A percentile compares a stretch with the other conserved stretches of the same genome.
Evolutionary conservation across 1,140 invertebrate genomes (phyloP).

Genomic region (Atta texana): DNA sequence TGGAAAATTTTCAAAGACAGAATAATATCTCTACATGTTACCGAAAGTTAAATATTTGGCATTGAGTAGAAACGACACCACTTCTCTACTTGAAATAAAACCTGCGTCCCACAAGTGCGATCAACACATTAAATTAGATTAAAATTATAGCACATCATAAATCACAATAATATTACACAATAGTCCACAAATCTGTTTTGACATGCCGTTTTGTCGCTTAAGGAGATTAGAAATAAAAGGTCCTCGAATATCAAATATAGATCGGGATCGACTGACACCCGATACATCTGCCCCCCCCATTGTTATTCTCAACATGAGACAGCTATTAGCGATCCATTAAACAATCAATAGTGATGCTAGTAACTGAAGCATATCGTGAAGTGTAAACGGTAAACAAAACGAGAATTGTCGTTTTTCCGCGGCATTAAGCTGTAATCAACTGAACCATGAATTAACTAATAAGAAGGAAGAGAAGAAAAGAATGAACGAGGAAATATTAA

Average conservation of each 20-base stretch:
- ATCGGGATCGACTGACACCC: slow-evolving; percentile 10
- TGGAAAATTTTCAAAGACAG: too few species aligned
- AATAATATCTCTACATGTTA: too few species aligned
- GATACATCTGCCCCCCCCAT: slow-evolving; percentile 17
- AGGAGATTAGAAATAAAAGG: background rate
- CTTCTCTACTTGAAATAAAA: background rate
- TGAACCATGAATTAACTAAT: background rate
- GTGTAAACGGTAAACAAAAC: slow-evolving; percentile 3
- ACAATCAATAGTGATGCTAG: slow-evolving; percentile 18
- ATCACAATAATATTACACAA: slow-evolving; percentile 33
- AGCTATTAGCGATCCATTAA: slow-evolving; percentile 30
- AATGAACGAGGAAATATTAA: background rate
- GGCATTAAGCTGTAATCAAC: slow-evolving; percentile 20
- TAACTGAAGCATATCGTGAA: background rate
- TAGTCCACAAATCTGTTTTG: slow-evolving; percentile 2
- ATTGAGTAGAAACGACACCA: background rate
- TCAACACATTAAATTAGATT: slow-evolving; percentile 44
- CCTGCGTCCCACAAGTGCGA: background rate
- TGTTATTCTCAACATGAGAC: slow-evolving; percentile 41
- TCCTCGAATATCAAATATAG: background rate
- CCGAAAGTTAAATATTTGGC: too few species aligned
- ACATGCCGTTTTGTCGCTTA: slow-evolving; percentile 7
- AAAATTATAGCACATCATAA: slow-evolving; percentile 39
- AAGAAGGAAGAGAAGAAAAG: background rate
- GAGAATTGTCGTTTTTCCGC: background rate